These are phyloP conservation scores for Linepithema humile DNA, from an alignment of 1,140 invertebrate species.

Conservation along the genomic window DNA sequence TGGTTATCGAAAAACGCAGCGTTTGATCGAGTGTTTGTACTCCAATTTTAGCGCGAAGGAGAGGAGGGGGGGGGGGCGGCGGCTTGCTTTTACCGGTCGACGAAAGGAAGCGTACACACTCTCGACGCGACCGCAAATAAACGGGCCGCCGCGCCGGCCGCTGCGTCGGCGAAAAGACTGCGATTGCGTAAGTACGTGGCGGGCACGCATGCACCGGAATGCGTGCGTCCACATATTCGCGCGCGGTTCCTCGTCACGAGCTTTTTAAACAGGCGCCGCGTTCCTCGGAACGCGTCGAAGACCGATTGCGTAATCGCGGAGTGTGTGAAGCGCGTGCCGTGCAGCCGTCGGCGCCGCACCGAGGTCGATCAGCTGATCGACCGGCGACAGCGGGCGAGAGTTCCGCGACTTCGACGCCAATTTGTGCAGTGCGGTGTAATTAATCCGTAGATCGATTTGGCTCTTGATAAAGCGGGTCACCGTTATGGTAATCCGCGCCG, in stretches of 20 bases:
- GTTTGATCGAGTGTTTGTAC: neutral
- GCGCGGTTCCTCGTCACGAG: constrained; percentile 39
- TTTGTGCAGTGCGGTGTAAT: constrained; percentile 25
- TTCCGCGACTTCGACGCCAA: neutral
- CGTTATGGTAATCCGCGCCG: neutral
- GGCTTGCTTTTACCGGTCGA: neutral
- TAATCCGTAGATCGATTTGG: neutral
- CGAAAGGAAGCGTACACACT: constrained; percentile 39
- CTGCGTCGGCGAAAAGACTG: constrained; percentile 20
- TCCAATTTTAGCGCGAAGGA: no score
- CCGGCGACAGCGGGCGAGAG: neutral
- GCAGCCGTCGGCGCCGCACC: neutral
- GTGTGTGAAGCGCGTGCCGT: constrained; percentile 10
- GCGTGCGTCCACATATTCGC: constrained; percentile 63
- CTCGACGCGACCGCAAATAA: constrained; percentile 66
- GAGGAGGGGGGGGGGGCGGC: no score
- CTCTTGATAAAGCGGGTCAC: constrained; percentile 13
- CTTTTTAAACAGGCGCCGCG: neutral
- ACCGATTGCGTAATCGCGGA: constrained; percentile 11
- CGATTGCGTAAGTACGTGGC: constrained; percentile 63
- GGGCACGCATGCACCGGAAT: constrained; percentile 47
- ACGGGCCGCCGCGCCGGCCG: constrained; percentile 18
- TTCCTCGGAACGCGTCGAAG: neutral
- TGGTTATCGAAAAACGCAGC: neutral
- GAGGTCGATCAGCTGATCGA: constrained; percentile 55